A percentile compares a stretch with the other conserved stretches of the same genome.
These are phyloP conservation scores for Nesogale talazaci DNA, from an alignment of 2,113 vertebrate species.

Conservation along the genomic window DNA sequence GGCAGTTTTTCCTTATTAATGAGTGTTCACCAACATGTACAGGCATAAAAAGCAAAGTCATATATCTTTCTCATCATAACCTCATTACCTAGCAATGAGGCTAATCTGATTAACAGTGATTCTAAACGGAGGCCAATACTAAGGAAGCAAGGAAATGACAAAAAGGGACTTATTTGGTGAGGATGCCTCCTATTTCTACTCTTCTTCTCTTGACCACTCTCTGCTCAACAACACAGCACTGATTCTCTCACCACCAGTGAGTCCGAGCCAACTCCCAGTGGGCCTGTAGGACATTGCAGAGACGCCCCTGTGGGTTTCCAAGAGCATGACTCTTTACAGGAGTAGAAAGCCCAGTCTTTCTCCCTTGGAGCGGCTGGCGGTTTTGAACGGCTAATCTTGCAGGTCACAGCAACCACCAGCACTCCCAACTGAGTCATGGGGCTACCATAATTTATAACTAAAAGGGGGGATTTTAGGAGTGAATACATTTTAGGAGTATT, in stretches of 20 bases:
- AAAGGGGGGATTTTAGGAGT: neutral
- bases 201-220: neutral
- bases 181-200: neutral
- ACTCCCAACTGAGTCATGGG: too few species aligned
- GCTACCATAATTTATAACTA: neutral
- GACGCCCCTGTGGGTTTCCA: too few species aligned
- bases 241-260: too few species aligned
- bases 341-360: too few species aligned
- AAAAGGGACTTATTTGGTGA: neutral
- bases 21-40: constrained; percentile 28
- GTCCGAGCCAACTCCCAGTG: too few species aligned
- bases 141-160: constrained; percentile 23
- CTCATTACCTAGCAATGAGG: constrained; percentile 7
- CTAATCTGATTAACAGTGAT: neutral
- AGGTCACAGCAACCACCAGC: too few species aligned
- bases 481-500: neutral
- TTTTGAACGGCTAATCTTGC: too few species aligned
- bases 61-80: constrained; percentile 46
- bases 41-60: constrained; percentile 32
- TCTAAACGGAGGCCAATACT: constrained; percentile 35
- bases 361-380: too few species aligned
- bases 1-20: neutral
- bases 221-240: neutral
- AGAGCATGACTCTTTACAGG: too few species aligned
- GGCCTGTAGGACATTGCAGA: too few species aligned